phyloP scores from a whole-genome alignment of 2,113 vertebrate species.

The Mustelus asterias region DNA sequence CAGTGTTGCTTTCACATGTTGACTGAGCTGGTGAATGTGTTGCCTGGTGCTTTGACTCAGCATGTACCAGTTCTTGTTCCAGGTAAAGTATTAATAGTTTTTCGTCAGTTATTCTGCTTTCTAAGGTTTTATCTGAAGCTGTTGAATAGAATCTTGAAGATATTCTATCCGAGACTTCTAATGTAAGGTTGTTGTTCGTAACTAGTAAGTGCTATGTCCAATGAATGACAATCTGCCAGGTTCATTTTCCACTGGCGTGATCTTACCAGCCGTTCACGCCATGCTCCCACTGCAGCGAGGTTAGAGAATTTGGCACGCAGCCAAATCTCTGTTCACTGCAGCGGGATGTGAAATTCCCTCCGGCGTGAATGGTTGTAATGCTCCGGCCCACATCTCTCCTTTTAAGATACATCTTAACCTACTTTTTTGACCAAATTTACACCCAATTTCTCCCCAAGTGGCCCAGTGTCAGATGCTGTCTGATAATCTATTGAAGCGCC shows the following conservation, averaged over 20 bases:
- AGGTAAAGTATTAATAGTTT: slow-evolving; percentile 58
- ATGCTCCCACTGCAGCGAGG: no score
- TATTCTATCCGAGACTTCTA: not conserved
- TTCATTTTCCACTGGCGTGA: not conserved
- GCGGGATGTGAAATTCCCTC: no score
- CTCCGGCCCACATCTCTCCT: not conserved
- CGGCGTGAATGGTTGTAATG: no score
- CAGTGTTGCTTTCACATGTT: slow-evolving; percentile 99
- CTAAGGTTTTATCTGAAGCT: not conserved
- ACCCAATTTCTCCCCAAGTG: not conserved
- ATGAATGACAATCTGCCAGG: not conserved
- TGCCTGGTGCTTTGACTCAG: slow-evolving; percentile 87
- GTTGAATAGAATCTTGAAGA: not conserved
- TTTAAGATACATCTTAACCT: not conserved
- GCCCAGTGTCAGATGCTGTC: not conserved
- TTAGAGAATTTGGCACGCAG: no score
- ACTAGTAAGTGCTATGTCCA: not conserved
- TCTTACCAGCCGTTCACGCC: no score
- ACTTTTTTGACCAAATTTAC: not conserved
- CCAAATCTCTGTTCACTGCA: no score
- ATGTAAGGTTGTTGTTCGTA: not conserved
- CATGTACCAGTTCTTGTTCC: slow-evolving; percentile 92
- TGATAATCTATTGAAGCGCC: not conserved
- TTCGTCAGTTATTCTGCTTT: not conserved
- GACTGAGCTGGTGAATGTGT: slow-evolving; percentile 92